Percentiles rank a stretch among this genome's conserved stretches.
Conservation (phyloP, 2,888 invertebrate genomes). For the Altica lythri region DNA sequence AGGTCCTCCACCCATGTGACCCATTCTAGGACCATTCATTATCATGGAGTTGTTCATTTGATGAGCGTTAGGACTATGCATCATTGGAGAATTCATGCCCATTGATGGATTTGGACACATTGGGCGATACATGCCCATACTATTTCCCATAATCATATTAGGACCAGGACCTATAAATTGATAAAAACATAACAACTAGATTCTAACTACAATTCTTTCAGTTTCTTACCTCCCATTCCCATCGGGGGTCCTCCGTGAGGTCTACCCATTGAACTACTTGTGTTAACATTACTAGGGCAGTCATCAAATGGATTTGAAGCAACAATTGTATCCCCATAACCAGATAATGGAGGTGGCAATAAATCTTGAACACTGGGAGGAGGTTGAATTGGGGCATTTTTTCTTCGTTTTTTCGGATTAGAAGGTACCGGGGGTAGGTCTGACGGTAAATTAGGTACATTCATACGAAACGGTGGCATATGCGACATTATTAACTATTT, state of each 20-base stretch:
- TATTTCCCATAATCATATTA: constrained; percentile 49
- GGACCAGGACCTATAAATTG: constrained; percentile 36
- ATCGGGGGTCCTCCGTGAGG: constrained; percentile 47
- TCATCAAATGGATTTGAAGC: constrained; percentile 96
- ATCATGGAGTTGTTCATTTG: constrained; percentile 55
- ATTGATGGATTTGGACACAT: constrained; percentile 56
- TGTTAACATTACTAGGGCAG: constrained; percentile 65
- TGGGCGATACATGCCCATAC: constrained; percentile 64
- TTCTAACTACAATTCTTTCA: not conserved
- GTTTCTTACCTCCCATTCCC: constrained; percentile 49
- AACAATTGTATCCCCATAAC: constrained; percentile 91
- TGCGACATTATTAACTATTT: constrained; percentile 49
- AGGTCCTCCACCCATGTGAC: constrained; percentile 49
- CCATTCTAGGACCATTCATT: constrained; percentile 58
- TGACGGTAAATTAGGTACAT: constrained; percentile 54
- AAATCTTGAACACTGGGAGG: constrained; percentile 75
- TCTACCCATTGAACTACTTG: constrained; percentile 51
- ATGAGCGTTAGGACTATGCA: constrained; percentile 57
- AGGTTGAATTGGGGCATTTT: constrained; percentile 68
- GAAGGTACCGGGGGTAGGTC: constrained; percentile 75
- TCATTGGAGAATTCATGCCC: constrained; percentile 55
- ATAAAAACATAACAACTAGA: constrained; percentile 3
- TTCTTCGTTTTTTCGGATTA: constrained; percentile 87
- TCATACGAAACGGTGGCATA: constrained; percentile 55
- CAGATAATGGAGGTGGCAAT: constrained; percentile 83